These are phyloP conservation scores for Hoplostethus mediterraneus DNA, from an alignment of 2,797 vertebrate species.

Conservation along the genomic window DNA sequence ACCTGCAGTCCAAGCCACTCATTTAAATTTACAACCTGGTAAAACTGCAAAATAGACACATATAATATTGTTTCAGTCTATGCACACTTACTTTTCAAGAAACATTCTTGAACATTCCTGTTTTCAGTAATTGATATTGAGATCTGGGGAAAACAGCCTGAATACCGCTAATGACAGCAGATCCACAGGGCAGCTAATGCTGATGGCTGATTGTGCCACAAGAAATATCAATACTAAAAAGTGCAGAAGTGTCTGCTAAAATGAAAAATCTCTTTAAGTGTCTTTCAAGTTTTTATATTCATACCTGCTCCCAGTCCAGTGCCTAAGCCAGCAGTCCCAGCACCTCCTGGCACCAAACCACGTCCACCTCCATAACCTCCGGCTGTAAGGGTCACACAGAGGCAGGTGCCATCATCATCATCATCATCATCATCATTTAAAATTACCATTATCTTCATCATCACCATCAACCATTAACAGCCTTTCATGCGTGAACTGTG, in stretches of 20 bases:
- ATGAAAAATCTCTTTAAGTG: neutral
- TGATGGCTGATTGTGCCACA: neutral
- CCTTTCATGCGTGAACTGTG: conserved; percentile 13
- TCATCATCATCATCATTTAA: neutral
- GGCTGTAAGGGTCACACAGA: conserved; percentile 32
- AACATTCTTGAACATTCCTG: neutral
- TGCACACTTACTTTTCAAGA: neutral
- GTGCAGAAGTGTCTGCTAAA: neutral
- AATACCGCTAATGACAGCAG: neutral
- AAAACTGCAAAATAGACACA: neutral
- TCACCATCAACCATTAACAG: neutral
- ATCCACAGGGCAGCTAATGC: neutral
- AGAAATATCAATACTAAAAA: no score
- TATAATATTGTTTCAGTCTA: no score
- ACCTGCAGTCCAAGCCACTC: no score
- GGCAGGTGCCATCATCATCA: conserved; percentile 7
- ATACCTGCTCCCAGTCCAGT: conserved; percentile 77
- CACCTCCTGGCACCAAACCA: conserved; percentile 74
- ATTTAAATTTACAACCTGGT: no score
- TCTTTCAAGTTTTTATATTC: conserved; percentile 11
- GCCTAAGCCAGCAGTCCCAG: conserved; percentile 65
- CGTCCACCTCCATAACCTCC: conserved; percentile 73
- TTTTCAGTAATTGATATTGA: neutral
- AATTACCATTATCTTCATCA: neutral
- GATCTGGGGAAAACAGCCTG: neutral